Evolutionary conservation across 2,113 vertebrate genomes (phyloP).

Genomic region (Tachysurus fulvidraco): DNA sequence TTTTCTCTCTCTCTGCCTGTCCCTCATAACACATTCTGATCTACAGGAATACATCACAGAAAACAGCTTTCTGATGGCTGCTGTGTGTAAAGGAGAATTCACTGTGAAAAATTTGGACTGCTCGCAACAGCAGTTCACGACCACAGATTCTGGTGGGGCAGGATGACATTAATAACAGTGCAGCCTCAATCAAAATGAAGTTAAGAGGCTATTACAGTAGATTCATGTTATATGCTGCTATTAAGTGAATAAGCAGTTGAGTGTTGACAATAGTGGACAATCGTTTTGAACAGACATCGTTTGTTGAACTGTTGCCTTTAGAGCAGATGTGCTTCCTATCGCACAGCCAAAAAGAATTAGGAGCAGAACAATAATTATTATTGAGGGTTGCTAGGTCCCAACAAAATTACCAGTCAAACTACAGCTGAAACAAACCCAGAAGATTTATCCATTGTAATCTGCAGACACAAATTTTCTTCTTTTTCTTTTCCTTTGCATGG

Average conservation of each 20-base stretch:
- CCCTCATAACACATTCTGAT: constrained; percentile 7
- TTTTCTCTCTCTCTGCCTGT: constrained; percentile 12
- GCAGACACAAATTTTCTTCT: background rate
- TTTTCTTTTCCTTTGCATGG: background rate
- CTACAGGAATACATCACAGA: background rate
- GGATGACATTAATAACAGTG: background rate
- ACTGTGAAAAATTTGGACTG: background rate
- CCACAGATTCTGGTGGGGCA: background rate
- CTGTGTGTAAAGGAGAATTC: background rate
- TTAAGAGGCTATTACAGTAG: background rate
- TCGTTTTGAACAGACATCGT: background rate
- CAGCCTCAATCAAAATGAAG: background rate
- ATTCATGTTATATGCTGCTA: background rate
- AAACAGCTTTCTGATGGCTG: constrained; percentile 10
- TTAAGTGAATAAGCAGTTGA: background rate
- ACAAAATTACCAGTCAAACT: background rate
- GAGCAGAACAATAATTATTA: background rate
- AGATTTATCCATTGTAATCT: background rate
- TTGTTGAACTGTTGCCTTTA: too few species aligned
- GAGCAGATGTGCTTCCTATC: background rate
- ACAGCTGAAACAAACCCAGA: background rate
- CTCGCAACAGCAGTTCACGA: background rate
- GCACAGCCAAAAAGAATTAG: background rate
- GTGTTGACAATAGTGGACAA: background rate
- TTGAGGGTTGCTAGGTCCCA: background rate